Percentiles rank a stretch among this genome's conserved stretches.
Conservation (phyloP, 2,888 invertebrate species). For the Malacosoma neustria region DNA sequence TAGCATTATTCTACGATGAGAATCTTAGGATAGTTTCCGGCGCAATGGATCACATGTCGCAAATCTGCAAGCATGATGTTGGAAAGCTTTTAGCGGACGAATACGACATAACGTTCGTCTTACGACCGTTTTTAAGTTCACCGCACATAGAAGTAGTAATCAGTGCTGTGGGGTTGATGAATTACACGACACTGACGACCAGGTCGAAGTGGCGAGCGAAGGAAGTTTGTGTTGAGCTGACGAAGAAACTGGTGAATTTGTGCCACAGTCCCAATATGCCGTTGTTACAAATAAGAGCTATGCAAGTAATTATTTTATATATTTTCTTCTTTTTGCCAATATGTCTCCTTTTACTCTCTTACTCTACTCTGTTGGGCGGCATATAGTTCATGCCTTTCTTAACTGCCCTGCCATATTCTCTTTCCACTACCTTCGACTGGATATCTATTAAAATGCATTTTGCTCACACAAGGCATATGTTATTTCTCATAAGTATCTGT, state of each 20-base stretch:
- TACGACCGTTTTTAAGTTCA: conserved; percentile 26
- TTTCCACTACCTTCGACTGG: too few species aligned
- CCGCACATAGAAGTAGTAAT: conserved; percentile 32
- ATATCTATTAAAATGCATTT: too few species aligned
- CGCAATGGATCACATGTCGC: conserved; percentile 52
- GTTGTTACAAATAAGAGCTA: conserved; percentile 36
- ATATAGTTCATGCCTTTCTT: too few species aligned
- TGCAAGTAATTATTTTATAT: conserved; percentile 23
- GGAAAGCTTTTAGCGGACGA: conserved; percentile 47
- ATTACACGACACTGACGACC: conserved; percentile 46
- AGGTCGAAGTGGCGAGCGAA: conserved; percentile 59
- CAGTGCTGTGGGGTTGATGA: conserved; percentile 41
- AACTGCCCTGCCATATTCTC: too few species aligned
- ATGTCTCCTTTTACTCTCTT: too few species aligned
- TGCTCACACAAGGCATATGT: too few species aligned
- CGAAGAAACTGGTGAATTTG: conserved; percentile 32
- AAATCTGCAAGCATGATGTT: conserved; percentile 50
- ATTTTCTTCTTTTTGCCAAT: background rate
- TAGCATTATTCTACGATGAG: conserved; percentile 29
- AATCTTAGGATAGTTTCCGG: conserved; percentile 35
- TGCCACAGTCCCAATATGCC: conserved; percentile 34
- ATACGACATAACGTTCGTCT: conserved; percentile 37
- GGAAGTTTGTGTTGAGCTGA: conserved; percentile 34
- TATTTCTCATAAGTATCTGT: too few species aligned
- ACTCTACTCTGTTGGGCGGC: too few species aligned